phyloP scores from a whole-genome alignment of 2,113 vertebrate genomes.

The Sylvia atricapilla region DNA sequence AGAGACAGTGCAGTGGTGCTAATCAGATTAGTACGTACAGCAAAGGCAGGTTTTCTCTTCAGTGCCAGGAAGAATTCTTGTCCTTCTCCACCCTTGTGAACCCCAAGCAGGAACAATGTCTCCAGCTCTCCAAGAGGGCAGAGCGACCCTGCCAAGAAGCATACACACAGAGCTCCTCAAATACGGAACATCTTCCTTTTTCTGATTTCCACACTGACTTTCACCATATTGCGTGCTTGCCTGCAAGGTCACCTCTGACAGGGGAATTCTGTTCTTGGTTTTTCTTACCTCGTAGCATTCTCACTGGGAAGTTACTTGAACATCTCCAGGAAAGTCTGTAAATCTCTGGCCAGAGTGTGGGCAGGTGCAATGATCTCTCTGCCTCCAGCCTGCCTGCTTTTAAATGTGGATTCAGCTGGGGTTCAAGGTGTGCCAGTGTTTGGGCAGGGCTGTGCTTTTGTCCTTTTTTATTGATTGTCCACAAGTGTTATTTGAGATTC shows the following conservation, averaged over 20 bases:
- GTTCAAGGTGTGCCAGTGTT: neutral
- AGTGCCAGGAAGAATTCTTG: neutral
- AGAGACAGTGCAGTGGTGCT: neutral
- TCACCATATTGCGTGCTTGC: accelerated
- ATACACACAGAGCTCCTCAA: accelerated
- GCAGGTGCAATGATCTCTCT: neutral
- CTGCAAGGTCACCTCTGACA: neutral
- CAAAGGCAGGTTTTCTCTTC: neutral
- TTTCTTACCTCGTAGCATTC: accelerated
- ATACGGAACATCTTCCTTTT: neutral
- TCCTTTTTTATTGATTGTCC: accelerated
- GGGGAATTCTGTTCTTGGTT: neutral
- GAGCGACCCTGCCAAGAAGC: neutral
- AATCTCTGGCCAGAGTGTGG: accelerated
- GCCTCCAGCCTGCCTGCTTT: neutral
- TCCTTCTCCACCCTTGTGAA: neutral
- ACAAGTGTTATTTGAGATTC: neutral
- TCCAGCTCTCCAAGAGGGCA: neutral
- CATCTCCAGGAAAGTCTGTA: accelerated
- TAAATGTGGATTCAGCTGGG: neutral
- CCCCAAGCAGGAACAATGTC: neutral
- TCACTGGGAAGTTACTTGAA: accelerated
- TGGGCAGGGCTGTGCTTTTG: neutral
- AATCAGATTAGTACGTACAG: accelerated
- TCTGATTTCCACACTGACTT: neutral